phyloP scores from a whole-genome alignment of 2,113 vertebrate genomes.

The Sinocyclocheilus anophthalmus region DNA sequence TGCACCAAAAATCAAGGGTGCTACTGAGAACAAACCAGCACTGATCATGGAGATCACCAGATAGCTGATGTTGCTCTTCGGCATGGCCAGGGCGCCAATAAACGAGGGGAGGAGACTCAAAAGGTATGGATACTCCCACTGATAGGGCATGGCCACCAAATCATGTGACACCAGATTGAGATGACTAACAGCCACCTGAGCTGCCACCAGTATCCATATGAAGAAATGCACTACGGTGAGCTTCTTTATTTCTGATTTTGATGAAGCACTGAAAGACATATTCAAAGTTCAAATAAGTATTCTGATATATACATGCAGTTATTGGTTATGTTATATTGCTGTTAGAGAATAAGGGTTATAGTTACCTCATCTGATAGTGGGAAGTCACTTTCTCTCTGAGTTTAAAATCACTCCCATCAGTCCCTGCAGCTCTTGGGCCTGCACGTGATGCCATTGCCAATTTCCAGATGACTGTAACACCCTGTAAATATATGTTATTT shows the following conservation, averaged over 20 bases:
- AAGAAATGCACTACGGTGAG: constrained; percentile 88
- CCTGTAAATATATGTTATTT: background rate
- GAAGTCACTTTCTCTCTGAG: constrained; percentile 82
- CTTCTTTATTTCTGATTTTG: constrained; percentile 92
- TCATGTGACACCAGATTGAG: constrained; percentile 86
- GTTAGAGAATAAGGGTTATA: background rate
- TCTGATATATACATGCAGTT: background rate
- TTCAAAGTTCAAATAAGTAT: background rate
- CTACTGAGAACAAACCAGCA: constrained; percentile 90
- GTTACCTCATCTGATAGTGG: constrained; percentile 92
- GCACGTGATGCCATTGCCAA: constrained; percentile 86
- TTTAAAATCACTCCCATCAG: constrained; percentile 87
- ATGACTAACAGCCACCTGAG: constrained; percentile 86
- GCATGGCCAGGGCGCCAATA: constrained; percentile 87
- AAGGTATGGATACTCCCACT: constrained; percentile 96
- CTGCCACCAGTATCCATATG: constrained; percentile 87
- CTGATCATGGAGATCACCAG: constrained; percentile 97
- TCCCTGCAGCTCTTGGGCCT: constrained; percentile 80
- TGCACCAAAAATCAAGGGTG: constrained; percentile 92
- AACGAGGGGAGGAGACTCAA: constrained; percentile 77
- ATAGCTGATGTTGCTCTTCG: constrained; percentile 97
- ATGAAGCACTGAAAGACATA: constrained; percentile 78
- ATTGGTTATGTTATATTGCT: background rate
- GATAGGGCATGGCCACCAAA: constrained; percentile 90
- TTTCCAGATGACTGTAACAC: constrained; percentile 2